phyloP scores from a whole-genome alignment of 2,797 vertebrate species.

The Pteropus rufus region DNA sequence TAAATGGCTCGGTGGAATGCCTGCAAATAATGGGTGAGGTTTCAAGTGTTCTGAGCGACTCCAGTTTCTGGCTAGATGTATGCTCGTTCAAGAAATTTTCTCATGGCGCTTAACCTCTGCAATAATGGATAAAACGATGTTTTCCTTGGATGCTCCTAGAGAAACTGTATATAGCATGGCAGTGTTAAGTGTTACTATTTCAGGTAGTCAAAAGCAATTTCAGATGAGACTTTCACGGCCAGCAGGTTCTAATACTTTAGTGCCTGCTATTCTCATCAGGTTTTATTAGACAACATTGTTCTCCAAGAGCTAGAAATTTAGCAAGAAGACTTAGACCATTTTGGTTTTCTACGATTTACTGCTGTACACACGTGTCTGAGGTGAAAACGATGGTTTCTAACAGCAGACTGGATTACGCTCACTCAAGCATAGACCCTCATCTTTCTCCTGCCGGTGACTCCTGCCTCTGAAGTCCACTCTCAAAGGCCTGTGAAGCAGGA shows the following conservation, averaged over 20 bases:
- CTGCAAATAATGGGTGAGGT: background rate
- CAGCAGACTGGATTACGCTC: background rate
- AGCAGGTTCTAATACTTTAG: background rate
- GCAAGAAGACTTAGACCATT: background rate
- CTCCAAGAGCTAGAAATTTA: background rate
- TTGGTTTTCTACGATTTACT: constrained; percentile 28
- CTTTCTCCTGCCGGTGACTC: background rate
- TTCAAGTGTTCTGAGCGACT: background rate
- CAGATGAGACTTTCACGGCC: background rate
- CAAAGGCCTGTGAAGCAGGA: background rate
- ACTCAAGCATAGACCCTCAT: background rate
- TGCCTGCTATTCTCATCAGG: background rate
- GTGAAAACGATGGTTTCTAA: background rate
- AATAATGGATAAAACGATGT: background rate
- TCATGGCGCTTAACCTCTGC: background rate
- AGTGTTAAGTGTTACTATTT: constrained; percentile 42
- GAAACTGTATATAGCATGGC: background rate
- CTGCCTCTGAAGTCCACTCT: background rate
- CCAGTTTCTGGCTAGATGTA: background rate
- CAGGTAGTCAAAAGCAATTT: background rate
- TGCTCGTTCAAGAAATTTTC: background rate
- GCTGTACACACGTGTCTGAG: background rate
- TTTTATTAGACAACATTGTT: background rate
- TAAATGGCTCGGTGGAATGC: background rate
- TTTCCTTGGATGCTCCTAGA: constrained; percentile 15